Evolutionary conservation across 2,888 invertebrate species (phyloP).

Genomic region (Drosophila vallismaia): DNA sequence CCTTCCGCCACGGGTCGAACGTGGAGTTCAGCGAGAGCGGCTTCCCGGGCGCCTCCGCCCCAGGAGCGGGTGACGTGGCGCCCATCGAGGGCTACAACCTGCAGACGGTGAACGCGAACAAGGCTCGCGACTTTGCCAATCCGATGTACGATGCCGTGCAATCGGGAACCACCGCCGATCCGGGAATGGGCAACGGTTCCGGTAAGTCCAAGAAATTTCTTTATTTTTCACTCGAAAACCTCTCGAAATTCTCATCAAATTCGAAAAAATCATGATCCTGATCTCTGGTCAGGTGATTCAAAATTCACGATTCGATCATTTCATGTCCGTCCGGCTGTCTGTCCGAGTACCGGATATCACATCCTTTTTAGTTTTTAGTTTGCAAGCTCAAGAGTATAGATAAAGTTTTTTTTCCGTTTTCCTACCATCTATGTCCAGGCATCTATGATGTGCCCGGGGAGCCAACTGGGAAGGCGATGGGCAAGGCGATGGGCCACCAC

Average conservation of each 20-base stretch:
- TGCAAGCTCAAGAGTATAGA: too few relatives aligned
- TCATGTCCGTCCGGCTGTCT: too few relatives aligned
- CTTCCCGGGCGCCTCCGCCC: constrained; percentile 83
- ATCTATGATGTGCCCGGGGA: constrained; percentile 93
- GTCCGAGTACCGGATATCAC: too few relatives aligned
- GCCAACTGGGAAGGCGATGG: constrained; percentile 70
- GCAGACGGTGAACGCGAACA: constrained; percentile 89
- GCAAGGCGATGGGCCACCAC: constrained; percentile 85
- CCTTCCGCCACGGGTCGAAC: constrained; percentile 96
- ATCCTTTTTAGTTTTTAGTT: too few relatives aligned
- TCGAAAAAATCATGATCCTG: not conserved
- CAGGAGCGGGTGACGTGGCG: constrained; percentile 79
- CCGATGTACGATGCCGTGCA: constrained; percentile 98
- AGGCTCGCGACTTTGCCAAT: constrained; percentile 97
- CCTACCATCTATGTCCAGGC: constrained; percentile 83
- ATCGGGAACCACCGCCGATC: constrained; percentile 86
- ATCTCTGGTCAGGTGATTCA: not conserved
- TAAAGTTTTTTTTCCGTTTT: too few relatives aligned
- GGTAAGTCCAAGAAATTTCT: constrained; percentile 80
- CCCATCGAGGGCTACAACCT: constrained; percentile 92
- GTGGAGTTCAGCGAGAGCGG: constrained; percentile 91
- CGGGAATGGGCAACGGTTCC: constrained; percentile 86
- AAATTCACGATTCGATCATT: too few relatives aligned
- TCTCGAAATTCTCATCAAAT: not conserved
- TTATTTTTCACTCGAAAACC: too few relatives aligned